Evolutionary conservation across 2,113 vertebrate genomes (phyloP), one percentile per base, ranked within the genome.

Genomic region (Dipodomys ordii): DNA sequence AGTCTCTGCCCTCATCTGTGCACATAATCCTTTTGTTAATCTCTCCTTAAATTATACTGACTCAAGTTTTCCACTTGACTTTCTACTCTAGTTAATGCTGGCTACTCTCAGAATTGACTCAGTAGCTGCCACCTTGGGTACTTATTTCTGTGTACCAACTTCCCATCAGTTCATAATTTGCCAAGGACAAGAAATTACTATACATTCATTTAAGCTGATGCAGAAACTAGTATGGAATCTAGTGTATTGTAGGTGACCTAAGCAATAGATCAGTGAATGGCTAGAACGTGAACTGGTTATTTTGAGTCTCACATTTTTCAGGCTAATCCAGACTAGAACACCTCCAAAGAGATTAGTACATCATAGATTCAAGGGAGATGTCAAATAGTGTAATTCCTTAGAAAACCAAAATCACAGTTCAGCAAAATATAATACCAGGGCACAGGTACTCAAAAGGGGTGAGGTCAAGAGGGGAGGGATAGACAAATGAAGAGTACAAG

Each of bases 241-340:
- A 15, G 35, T 27, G 2, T 62, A 72, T 30, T 64, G 4, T 83
- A 62, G 46, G 12, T 92, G 11, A 27, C n/a, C 22, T 68, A 67
- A 95, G 67, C 82, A 85, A 25, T 72, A 27, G 4, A 73, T 85
- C 57, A 88, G 0, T 46, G 73, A 92, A 71, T 60, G 39, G 79
- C 7, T 65, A 57, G 87, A 93, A 32, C 73, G 82, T 81, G 83
- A 77, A 85, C 60, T 91, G 67, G 78, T 7, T 73, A 64, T 87
- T 88, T 80, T 5, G 30, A 86, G 16, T 88, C 76, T 92, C 77
- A 94, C 20, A 72, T 83, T 95, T 82, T 49, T 89, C 28, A 78
- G 79, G 49, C 11, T 91, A 60, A 67, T 73, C 1, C 79, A 62
- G 73, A 76, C 6, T 87, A 19, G 13, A 80, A 53, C 12, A 39